These are phyloP conservation scores for Amphipoea oculea DNA, from an alignment of 2,888 invertebrate genomes.

Conservation along the genomic window DNA sequence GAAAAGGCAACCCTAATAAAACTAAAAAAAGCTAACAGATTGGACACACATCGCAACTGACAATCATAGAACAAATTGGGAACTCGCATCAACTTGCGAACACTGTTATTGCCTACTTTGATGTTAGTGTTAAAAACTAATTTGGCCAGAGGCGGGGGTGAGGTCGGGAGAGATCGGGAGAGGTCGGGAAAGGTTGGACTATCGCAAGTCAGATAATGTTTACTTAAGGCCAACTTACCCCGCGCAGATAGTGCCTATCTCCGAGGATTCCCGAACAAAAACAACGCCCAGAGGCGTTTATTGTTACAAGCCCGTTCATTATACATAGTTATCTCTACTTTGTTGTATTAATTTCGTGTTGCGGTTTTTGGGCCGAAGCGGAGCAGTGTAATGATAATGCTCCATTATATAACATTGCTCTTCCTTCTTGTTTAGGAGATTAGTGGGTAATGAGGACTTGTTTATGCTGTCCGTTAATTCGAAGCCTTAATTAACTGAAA, in stretches of 20 bases:
- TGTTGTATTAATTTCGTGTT: conserved; percentile 80
- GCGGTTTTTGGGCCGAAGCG: conserved; percentile 74
- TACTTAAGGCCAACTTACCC: conserved; percentile 74
- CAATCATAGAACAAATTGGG: conserved; percentile 62
- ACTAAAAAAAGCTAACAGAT: conserved; percentile 29
- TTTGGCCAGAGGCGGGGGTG: conserved; percentile 73
- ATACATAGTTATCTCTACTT: conserved; percentile 72
- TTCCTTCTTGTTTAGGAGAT: conserved; percentile 64
- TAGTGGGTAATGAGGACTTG: conserved; percentile 58
- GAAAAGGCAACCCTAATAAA: neutral
- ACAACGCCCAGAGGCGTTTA: conserved; percentile 81
- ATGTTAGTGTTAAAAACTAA: conserved; percentile 81
- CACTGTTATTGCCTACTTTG: conserved; percentile 70
- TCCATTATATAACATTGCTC: conserved; percentile 64
- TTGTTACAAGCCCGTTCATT: conserved; percentile 82
- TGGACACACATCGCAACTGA: conserved; percentile 29
- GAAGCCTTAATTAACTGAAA: conserved; percentile 45
- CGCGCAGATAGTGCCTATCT: conserved; percentile 69
- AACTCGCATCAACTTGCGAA: conserved; percentile 66
- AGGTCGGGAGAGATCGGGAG: conserved; percentile 56
- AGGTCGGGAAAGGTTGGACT: conserved; percentile 60
- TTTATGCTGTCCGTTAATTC: conserved; percentile 53
- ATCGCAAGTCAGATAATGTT: conserved; percentile 78
- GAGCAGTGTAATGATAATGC: conserved; percentile 69
- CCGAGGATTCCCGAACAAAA: conserved; percentile 79